Evolutionary conservation across 1,140 invertebrate genomes (phyloP).

Genomic region (Formica selysi): DNA sequence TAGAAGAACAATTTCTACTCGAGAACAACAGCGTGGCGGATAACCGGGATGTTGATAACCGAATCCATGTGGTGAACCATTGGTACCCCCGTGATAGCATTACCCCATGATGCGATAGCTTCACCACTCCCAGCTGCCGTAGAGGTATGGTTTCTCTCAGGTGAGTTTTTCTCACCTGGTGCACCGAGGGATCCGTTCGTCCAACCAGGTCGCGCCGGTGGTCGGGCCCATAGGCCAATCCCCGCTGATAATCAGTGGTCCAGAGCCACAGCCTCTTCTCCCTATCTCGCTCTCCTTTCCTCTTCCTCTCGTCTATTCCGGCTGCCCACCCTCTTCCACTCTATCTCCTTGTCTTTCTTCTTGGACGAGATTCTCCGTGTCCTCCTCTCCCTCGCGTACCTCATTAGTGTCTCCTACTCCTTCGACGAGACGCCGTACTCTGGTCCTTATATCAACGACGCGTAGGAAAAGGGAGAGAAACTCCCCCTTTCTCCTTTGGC

Average conservation of each 20-base stretch:
- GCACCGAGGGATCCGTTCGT: constrained; percentile 72
- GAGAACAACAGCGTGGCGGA: constrained; percentile 28
- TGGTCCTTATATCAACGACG: constrained; percentile 74
- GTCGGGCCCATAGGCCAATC: constrained; percentile 81
- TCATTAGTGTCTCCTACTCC: constrained; percentile 85
- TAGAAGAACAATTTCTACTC: too few relatives aligned
- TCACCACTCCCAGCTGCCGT: constrained; percentile 69
- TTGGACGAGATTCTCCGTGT: constrained; percentile 15
- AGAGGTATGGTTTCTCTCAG: constrained; percentile 73
- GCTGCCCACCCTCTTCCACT: not conserved
- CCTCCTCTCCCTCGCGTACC: constrained; percentile 63
- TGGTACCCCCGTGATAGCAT: constrained; percentile 28
- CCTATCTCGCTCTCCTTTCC: constrained; percentile 57
- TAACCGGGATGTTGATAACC: too few relatives aligned
- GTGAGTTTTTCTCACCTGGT: constrained; percentile 81
- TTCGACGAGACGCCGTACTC: constrained; percentile 68
- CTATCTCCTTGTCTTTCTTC: constrained; percentile 18
- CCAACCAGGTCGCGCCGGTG: constrained; percentile 80
- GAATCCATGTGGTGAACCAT: constrained; percentile 1
- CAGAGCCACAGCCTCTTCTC: constrained; percentile 80
- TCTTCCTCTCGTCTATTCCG: constrained; percentile 48
- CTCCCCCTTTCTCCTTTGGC: constrained; percentile 60
- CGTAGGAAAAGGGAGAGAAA: constrained; percentile 76
- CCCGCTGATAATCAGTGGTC: constrained; percentile 81
- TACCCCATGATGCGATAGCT: constrained; percentile 35